Conservation (phyloP, 1,140 invertebrate species). For the Rhopalosiphum maidis region DNA sequence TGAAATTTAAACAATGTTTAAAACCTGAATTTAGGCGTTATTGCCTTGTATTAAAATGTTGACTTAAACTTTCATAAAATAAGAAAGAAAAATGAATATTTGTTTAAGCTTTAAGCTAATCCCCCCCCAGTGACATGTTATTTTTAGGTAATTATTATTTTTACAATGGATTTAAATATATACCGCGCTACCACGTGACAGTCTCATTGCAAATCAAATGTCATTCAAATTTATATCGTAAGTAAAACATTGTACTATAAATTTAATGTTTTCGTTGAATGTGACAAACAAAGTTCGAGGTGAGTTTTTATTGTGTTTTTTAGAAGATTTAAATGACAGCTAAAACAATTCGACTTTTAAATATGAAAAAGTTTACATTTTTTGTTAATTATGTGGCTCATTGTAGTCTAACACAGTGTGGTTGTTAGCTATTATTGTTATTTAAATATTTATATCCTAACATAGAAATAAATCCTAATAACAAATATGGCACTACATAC, state of each 20-base stretch:
- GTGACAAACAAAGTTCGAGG: neutral
- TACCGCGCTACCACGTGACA: neutral
- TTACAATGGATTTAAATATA: neutral
- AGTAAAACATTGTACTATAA: neutral
- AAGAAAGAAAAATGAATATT: too few species aligned
- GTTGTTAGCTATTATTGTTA: neutral
- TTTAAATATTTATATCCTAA: neutral
- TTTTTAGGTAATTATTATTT: neutral
- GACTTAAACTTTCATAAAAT: too few species aligned
- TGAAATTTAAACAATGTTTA: neutral
- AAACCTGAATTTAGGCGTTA: neutral
- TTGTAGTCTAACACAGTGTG: neutral
- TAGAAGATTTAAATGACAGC: neutral
- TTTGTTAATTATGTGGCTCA: neutral
- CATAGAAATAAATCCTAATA: neutral
- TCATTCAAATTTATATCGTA: neutral
- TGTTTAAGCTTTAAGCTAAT: neutral
- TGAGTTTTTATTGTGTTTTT: neutral
- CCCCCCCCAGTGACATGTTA: too few species aligned
- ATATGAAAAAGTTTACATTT: neutral
- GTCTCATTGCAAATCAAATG: neutral
- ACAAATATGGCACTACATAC: neutral
- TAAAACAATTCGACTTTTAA: neutral
- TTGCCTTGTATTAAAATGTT: neutral
- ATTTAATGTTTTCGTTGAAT: neutral